phyloP scores from a whole-genome alignment of 2,113 vertebrate genomes.

The Pimephales promelas region DNA sequence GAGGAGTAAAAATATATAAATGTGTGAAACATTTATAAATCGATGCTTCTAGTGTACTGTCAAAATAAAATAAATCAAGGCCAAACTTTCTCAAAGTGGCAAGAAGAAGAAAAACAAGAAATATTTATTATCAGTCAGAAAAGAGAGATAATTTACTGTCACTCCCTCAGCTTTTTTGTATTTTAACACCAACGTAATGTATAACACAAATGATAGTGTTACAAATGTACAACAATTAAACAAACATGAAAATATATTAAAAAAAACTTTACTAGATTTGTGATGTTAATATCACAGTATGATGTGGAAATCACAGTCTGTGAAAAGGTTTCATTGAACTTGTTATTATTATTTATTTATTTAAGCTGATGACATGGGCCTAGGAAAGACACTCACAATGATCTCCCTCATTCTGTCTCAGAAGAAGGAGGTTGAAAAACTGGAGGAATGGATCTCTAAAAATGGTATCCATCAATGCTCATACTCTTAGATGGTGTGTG shows the following conservation, averaged over 20 bases:
- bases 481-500: neutral
- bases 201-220: neutral
- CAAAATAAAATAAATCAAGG: too few relatives aligned
- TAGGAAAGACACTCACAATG: constrained; percentile 95
- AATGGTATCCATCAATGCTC: constrained; percentile 72
- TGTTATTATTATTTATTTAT: neutral
- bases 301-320: neutral
- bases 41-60: too few relatives aligned
- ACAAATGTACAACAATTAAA: neutral
- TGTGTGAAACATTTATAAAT: too few relatives aligned
- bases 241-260: too few relatives aligned
- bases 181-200: neutral
- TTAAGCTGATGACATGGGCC: constrained; percentile 95
- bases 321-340: neutral
- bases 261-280: neutral
- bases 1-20: too few relatives aligned
- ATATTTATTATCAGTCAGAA: neutral
- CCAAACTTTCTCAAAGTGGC: neutral
- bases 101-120: neutral
- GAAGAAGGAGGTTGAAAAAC: constrained; percentile 72
- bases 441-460: constrained; percentile 82
- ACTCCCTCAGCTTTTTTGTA: neutral
- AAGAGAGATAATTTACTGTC: too few relatives aligned
- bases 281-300: neutral
- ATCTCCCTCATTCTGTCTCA: constrained; percentile 87